Evolutionary conservation across 1,140 invertebrate genomes (phyloP).

Genomic region (Drosophila novamexicana): DNA sequence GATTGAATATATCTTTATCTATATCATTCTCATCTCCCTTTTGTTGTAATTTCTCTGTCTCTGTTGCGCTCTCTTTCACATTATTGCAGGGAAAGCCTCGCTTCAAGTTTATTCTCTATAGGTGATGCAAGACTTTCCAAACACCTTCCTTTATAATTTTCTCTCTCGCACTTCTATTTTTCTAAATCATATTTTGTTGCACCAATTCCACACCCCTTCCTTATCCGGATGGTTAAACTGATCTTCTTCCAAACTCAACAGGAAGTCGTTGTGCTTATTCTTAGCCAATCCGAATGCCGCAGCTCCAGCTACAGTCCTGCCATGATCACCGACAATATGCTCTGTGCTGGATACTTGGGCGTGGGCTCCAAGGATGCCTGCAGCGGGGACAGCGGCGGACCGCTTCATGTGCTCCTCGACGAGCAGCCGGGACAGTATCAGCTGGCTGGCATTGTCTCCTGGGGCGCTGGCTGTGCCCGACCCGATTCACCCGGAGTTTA

Average conservation of each 20-base stretch:
- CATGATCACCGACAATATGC: conserved; percentile 78
- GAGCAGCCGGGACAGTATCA: conserved; percentile 58
- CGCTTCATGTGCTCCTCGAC: conserved; percentile 85
- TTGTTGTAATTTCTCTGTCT: conserved; percentile 21
- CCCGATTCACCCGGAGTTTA: conserved; percentile 89
- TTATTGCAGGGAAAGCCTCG: background rate
- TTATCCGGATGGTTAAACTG: background rate
- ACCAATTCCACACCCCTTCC: background rate
- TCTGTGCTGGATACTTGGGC: conserved; percentile 85
- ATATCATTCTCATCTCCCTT: conserved; percentile 18
- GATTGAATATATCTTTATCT: conserved; percentile 9
- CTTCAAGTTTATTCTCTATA: background rate
- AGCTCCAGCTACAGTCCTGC: conserved; percentile 51
- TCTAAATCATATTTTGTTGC: background rate
- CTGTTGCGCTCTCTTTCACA: conserved; percentile 5
- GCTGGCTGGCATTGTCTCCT: conserved; percentile 87
- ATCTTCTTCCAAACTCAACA: conserved; percentile 74
- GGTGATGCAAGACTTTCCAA: background rate
- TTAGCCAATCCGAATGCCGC: conserved; percentile 66
- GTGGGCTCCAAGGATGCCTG: conserved; percentile 86
- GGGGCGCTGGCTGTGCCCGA: conserved; percentile 89
- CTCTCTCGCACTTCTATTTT: background rate
- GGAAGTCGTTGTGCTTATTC: conserved; percentile 86
- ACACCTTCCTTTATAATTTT: background rate
- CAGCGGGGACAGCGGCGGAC: conserved; percentile 89